Evolutionary conservation across 2,797 vertebrate species (phyloP), one percentile per base, ranked within the genome.

Genomic region (Euthynnus affinis): DNA sequence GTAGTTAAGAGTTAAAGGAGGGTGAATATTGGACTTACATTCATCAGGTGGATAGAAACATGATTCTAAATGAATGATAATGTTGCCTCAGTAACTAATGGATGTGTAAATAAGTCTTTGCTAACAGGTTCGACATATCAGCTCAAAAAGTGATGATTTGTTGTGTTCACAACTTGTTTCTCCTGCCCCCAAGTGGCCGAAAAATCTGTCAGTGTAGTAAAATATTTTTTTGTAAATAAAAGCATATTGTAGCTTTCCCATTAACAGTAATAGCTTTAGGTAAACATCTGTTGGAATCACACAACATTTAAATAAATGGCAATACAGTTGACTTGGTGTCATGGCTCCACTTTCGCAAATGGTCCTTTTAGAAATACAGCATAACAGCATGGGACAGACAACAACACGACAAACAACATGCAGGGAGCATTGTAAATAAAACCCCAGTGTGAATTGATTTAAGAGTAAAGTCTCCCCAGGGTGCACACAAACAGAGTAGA

Each of bases 401-500:
- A 32, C 53, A n/a, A 27, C 17, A 56, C 2, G 1, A 29, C 6
- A 27, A 57, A 74, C 55, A n/a, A 48, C n/a, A 58, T 34, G 59
- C 34, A 34, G 42, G 46, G 53, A 70, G 51, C 40, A 62, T 56
- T 69, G 44, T 42, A 61, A 59, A 80, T 69, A 73, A 22, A 60
- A 32, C 15, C n/a, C 14, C 22, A 27, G 15, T 49, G 46, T 29
- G 73, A 56, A 76, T 51, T 69, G 63, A 70, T 80, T 69, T 65
- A 13, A 9, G 17, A 6, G 23, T 34, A 48, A 48, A 18, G 17
- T 20, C 46, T 49, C 46, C 59, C 17, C 48, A 59, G 62, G 55
- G 63, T 14, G 25, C 20, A 66, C 23, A 60, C 37, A 17, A 18
- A 65, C 15, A 29, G 29, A 56, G 29, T 6, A 25, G 52, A 42